Conservation (phyloP, 1,140 invertebrate species). For the Pygmarrhopalites habei region DNA sequence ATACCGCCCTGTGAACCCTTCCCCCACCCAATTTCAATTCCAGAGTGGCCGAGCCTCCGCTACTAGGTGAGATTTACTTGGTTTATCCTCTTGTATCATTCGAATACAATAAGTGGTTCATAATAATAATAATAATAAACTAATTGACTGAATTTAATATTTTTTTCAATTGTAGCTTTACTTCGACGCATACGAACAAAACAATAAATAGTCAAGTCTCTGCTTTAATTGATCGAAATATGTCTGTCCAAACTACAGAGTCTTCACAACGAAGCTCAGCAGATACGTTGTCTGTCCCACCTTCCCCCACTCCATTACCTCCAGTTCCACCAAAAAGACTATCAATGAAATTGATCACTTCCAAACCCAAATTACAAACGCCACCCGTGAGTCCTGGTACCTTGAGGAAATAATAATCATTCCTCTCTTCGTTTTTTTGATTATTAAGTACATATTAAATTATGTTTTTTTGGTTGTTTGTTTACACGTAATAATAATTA, state of each 20-base stretch:
- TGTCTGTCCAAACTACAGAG: background rate
- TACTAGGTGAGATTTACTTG: too few relatives aligned
- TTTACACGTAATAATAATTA: too few relatives aligned
- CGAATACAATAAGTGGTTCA: too few relatives aligned
- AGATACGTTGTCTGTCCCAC: conserved; percentile 20
- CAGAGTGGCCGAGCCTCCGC: conserved; percentile 44
- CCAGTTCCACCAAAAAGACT: conserved; percentile 36
- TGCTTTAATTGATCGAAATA: conserved; percentile 1
- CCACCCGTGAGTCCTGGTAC: conserved; percentile 34
- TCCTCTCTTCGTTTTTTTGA: too few relatives aligned
- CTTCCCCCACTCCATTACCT: conserved; percentile 21
- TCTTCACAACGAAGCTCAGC: conserved; percentile 1
- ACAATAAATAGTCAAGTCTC: background rate
- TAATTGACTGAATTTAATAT: too few relatives aligned
- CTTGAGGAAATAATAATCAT: background rate
- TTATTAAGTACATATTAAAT: too few relatives aligned
- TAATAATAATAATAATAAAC: too few relatives aligned
- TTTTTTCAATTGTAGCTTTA: too few relatives aligned
- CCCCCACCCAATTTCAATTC: conserved; percentile 48
- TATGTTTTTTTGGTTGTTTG: too few relatives aligned
- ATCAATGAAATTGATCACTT: conserved; percentile 28
- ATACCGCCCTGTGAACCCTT: conserved; percentile 64
- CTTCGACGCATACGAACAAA: background rate
- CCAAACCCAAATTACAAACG: conserved; percentile 35
- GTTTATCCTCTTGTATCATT: too few relatives aligned